Base-by-base conservation (phyloP, 1,140 invertebrate species). In the Phymastichus coffea region DNA sequence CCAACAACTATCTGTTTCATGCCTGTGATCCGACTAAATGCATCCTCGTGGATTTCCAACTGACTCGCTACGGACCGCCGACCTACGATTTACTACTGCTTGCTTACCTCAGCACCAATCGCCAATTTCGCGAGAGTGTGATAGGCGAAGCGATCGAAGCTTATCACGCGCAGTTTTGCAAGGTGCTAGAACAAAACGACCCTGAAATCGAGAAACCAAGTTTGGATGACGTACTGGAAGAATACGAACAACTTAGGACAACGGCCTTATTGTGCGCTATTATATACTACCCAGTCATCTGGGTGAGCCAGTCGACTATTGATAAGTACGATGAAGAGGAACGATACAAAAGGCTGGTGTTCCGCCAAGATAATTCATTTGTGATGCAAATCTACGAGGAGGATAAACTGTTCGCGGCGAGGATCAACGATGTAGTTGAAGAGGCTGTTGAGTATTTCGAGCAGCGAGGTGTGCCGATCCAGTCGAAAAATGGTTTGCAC, bases 231-330 rank as follows among this genome's bases (percentile, higher is more conserved):
- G 33, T 78, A 22, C 7, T 70, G 1, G 33, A 69, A 25, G 67
- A 71, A 4, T 63, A 74, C 2, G 67, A 78, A 12, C 75, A 76
- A 20, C 66, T 75, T 17, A 70, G 63, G 15, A 41, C 76, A 3
- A 68, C 59, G 17, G 73, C 69, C 2, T 14, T 70, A 19, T 63
- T 71, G 6, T 66, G 65, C 0, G 72, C 74, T 0, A 44, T 57
- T 0, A 22, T 74, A 4, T 76, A 66, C 41, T 75, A 69, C 40
- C 77, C 72, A 1, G 10, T 54, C 3, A 43, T 54, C 2, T 2
- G 7, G 2, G 1, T 43, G 8, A 30, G 26, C 12, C 4, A 43
- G 17, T n/a, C 17, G n/a, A 12, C 15, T 0, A 15, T 54, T 8
- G 12, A 14, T 1, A 17, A 30, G 2, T 4, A 43, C 9, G 15